Evolutionary conservation across 2,797 vertebrate species (phyloP), one percentile per base, ranked within the genome.

Genomic region (Peromyscus nudipes): DNA sequence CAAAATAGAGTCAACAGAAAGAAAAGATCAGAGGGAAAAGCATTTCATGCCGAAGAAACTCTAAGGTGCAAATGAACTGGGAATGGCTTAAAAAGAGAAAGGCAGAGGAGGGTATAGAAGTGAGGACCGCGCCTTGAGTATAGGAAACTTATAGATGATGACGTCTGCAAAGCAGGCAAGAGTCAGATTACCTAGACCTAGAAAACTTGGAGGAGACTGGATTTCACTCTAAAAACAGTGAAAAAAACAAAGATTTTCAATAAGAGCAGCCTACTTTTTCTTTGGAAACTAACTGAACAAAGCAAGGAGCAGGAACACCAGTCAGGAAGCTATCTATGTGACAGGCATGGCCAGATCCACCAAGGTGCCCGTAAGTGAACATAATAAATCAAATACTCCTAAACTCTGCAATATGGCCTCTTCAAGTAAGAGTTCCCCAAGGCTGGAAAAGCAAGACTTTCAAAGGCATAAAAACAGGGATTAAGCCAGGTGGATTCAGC

Each of bases 21-120:
- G 31, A 25, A 93, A 89, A 65, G 40, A 73, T 21, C 29, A 40
- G 29, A 86, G 34, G 21, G 27, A 86, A 93, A 90, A 89, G 43
- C 46, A 92, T 57, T 65, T 87, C 83, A 31, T 89, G 31, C 49
- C 92, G 52, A 96, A 85, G 40, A 84, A 91, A 90, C 25, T n/a
- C 49, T 23, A 65, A 86, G 23, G 37, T 55, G 79, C 65, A 96
- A 82, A 75, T 60, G 62, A 92, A 91, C 43, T 71, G 75, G 89
- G 23, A 67, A 91, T 92, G 49, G 77, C 71, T 67, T 13, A 64
- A 57, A 40, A 52, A 79, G 73, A 65, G 57, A 76, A 75, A 88
- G 69, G 52, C 37, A 40, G n/a, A 25, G 5, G 73, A 77, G 25
- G 91, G 67, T 11, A 52, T 19, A 88, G 19, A n/a, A 89, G 46